phyloP scores from a whole-genome alignment of 2,888 invertebrate genomes.

The Arenicola marina region DNA sequence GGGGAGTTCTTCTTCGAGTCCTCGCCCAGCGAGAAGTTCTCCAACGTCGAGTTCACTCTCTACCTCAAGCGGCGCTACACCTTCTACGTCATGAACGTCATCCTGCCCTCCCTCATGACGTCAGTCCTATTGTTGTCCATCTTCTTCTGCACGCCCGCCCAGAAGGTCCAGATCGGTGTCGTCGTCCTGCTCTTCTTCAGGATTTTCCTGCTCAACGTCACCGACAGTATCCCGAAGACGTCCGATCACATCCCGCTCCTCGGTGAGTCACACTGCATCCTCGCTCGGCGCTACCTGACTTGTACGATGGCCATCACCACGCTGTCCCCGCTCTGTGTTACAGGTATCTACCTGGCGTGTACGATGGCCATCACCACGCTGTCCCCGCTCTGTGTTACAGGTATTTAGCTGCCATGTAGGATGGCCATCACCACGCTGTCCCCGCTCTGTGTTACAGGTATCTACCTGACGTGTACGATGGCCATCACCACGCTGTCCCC shows the following conservation, averaged over 20 bases:
- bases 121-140: slow-evolving; percentile 37
- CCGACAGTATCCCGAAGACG: slow-evolving; percentile 40
- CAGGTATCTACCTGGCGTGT: slow-evolving; percentile 31
- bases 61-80: slow-evolving; percentile 34
- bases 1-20: slow-evolving; percentile 29
- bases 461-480: slow-evolving; percentile 40
- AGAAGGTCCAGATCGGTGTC: slow-evolving; percentile 40
- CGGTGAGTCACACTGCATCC: slow-evolving; percentile 22
- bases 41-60: slow-evolving; percentile 35
- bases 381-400: slow-evolving; percentile 21
- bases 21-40: slow-evolving; percentile 27
- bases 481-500: slow-evolving; percentile 39
- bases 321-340: too few relatives aligned
- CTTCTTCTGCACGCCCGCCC: slow-evolving; percentile 41
- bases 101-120: slow-evolving; percentile 39
- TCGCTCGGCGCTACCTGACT: slow-evolving; percentile 29
- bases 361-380: slow-evolving; percentile 34
- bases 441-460: slow-evolving; percentile 31
- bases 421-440: too few relatives aligned
- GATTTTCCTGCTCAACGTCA: slow-evolving; percentile 39
- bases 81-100: slow-evolving; percentile 40
- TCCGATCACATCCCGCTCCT: slow-evolving; percentile 39
- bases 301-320: slow-evolving; percentile 41
- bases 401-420: background rate
- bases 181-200: slow-evolving; percentile 38